Evolutionary conservation across 2,113 vertebrate genomes (phyloP), one percentile per base, ranked within the genome.

Genomic region (Bothrops jararaca): DNA sequence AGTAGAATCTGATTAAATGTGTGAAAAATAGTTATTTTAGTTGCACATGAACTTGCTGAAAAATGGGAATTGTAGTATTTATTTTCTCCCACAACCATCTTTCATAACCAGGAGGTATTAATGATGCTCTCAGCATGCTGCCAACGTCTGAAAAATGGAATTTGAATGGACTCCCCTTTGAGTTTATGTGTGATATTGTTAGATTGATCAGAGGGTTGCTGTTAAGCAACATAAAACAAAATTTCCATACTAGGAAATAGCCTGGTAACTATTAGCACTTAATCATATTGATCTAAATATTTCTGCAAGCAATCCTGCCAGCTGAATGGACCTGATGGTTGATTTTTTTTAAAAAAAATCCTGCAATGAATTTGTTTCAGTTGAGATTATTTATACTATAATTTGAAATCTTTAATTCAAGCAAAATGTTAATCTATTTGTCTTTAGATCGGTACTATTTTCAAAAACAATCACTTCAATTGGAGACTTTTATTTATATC

Each of bases 401-500:
- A 6, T 6, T 88, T 91, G n/a, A 85, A 91, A 42, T 89, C 10
- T 89, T 89, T 87, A 42, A 12, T 93, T 93, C 74, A 88, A 91
- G 90, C 34, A 87, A 54, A 86, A 64, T 60, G 15, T 91, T 60
- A 85, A 58, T 22, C 13, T 18, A 42, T 85, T 89, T 74, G 18
- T 34, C 42, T 89, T 89, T 92, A 69, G 80, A 2, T 42, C 69
- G 5, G 18, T 95, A 5, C 13, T 92, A 95, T 92, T 24, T 93
- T 58, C 3, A 88, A 92, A 48, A 89, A 80, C 39, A 48, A 60
- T 85, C 54, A 58, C 29, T 57, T 92, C 95, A 86, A 95, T 96
- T 95, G 69, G 88, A 92, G 95, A 20, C 42, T 94, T 94, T 56
- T 94, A 90, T 91, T 39, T 94, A 94, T 89, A 94, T 57, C 88